Percentiles rank a stretch among this genome's conserved stretches.
These are phyloP conservation scores for Sarcophaga caerulescens DNA, from an alignment of 2,888 invertebrate species.

Conservation along the genomic window DNA sequence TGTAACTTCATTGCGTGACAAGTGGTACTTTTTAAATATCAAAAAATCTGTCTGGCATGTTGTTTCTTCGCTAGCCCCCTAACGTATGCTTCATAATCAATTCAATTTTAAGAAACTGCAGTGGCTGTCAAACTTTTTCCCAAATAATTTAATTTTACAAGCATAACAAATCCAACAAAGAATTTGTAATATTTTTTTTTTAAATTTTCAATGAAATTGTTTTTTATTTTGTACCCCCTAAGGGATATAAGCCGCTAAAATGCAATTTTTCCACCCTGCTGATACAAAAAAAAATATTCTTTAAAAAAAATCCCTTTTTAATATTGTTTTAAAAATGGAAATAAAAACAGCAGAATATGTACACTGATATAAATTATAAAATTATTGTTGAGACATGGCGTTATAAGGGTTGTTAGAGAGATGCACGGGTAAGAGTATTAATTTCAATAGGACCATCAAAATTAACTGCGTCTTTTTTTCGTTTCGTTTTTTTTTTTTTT, in stretches of 20 bases:
- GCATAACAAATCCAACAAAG: not conserved
- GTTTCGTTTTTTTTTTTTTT: not conserved
- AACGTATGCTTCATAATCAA: constrained; percentile 9
- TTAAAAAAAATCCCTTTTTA: not conserved
- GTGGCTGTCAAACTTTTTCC: constrained; percentile 1
- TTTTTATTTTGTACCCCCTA: not conserved
- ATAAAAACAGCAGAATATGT: not conserved
- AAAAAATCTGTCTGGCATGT: not conserved
- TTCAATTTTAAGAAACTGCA: not conserved
- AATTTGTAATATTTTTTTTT: not conserved
- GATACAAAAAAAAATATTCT: not conserved
- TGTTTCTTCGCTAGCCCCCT: not conserved
- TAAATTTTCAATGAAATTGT: not conserved
- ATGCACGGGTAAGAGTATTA: constrained; percentile 12
- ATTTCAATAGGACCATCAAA: constrained; percentile 37
- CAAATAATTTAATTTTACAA: too few species aligned
- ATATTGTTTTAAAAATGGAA: not conserved
- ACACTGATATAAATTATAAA: constrained; percentile 27
- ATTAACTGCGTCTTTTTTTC: not conserved
- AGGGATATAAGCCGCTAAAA: not conserved
- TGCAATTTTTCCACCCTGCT: constrained; percentile 5
- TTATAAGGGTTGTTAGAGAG: constrained; percentile 37
- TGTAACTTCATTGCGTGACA: too few species aligned
- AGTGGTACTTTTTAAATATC: too few species aligned
- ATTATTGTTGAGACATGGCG: constrained; percentile 27